These are phyloP conservation scores for Actinia equina DNA, from an alignment of 64 coral and sea anemone species.

Conservation along the genomic window DNA sequence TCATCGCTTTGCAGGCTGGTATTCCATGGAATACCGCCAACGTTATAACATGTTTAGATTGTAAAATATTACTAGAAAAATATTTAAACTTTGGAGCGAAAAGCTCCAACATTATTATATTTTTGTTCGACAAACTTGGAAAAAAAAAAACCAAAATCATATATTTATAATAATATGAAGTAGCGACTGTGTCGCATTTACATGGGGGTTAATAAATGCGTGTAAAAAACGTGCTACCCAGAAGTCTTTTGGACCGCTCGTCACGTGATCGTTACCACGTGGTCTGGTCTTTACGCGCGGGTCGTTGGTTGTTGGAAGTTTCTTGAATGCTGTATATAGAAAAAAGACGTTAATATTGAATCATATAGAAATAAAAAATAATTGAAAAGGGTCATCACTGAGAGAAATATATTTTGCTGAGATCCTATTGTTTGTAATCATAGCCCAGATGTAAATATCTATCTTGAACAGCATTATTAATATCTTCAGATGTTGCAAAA, in stretches of 20 bases:
- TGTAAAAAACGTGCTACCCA: not conserved
- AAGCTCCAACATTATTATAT: conserved; percentile 64
- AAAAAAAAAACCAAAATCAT: not conserved
- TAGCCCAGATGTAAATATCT: not conserved
- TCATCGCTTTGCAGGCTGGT: no score
- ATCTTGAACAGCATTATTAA: not conserved
- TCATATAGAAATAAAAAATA: not conserved
- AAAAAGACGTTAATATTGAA: not conserved
- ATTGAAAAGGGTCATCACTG: not conserved
- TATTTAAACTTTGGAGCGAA: conserved; percentile 49
- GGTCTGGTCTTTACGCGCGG: not conserved
- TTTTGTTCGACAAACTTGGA: conserved; percentile 11
- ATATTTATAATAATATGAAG: conserved; percentile 26
- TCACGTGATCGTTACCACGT: not conserved
- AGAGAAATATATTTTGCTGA: conserved; percentile 6
- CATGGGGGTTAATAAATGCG: not conserved
- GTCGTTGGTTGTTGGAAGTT: conserved; percentile 1
- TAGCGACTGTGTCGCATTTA: conserved; percentile 21
- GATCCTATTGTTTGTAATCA: conserved; percentile 10
- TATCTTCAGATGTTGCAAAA: not conserved
- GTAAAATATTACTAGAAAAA: not conserved
- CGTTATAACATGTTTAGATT: not conserved
- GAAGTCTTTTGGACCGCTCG: not conserved
- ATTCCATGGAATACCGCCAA: not conserved
- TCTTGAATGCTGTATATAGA: not conserved